phyloP scores from a whole-genome alignment of 2,113 vertebrate genomes.

The Loxodonta africana region DNA sequence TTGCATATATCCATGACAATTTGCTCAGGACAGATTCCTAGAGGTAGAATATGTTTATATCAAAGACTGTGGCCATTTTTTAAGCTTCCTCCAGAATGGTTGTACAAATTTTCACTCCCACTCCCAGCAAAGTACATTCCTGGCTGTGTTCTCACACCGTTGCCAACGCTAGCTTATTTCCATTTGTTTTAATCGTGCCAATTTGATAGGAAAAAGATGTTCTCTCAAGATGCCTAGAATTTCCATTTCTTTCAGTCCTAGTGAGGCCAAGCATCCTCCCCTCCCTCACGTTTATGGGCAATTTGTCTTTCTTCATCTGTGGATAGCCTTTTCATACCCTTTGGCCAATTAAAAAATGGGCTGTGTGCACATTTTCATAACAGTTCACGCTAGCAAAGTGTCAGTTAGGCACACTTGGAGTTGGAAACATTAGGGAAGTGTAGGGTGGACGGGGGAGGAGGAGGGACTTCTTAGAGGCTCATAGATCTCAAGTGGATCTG shows the following conservation, averaged over 20 bases:
- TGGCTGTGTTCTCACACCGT: not conserved
- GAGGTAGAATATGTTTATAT: not conserved
- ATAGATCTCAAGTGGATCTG: constrained; percentile 33
- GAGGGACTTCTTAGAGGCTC: not conserved
- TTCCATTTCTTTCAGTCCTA: constrained; percentile 32
- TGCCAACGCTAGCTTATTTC: constrained; percentile 27
- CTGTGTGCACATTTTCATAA: not conserved
- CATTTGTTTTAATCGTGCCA: constrained; percentile 34
- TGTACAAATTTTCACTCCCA: not conserved
- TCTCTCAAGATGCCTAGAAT: not conserved
- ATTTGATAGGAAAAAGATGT: constrained; percentile 12
- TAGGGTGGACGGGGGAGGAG: not conserved
- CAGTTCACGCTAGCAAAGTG: not conserved
- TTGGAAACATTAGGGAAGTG: not conserved
- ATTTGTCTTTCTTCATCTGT: constrained; percentile 40
- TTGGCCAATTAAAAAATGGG: not conserved
- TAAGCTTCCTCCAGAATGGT: not conserved
- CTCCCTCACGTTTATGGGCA: not conserved
- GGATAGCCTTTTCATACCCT: not conserved
- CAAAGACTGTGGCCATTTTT: not conserved
- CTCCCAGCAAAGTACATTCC: not conserved
- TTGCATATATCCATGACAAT: not conserved
- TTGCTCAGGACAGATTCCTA: constrained; percentile 14
- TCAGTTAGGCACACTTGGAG: constrained; percentile 32
- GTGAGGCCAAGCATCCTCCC: not conserved